Evolutionary conservation across 2,888 invertebrate genomes (phyloP), one percentile per base, ranked within the genome.

Genomic region (Corbicula japonica): DNA sequence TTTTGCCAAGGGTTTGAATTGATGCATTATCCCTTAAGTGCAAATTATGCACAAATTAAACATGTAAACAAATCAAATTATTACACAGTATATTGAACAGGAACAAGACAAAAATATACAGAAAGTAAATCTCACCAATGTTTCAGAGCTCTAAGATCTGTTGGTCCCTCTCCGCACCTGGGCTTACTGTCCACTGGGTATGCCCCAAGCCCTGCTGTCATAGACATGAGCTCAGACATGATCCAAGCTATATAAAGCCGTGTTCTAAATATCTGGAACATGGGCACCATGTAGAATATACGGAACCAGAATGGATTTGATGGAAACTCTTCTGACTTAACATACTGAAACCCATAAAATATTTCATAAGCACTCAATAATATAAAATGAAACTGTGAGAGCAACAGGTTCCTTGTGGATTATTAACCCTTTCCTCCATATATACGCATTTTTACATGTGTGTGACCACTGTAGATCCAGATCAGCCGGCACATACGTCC

Each of bases 181-280:
- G 97, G 95, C 68, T 95, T 95, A 0, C 96, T 95, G 35, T 95
- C 94, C 0, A 94, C 94, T 0, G 99, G 99, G 94, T 99, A 99
- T 0, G 97, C 97, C 1, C 99, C 99, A 18, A 99, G 94, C 0
- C 98, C 98, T 1, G 97, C 96, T 93, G 97, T 96, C 21, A 97
- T 97, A 91, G 98, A 98, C n/a, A 97, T 97, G 92, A 97, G 97
- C 94, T 99, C 98, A 0, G 98, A 97, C 68, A 99, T 93, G 0
- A 96, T 95, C 95, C 99, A 96, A 0, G 98, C 99, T 18, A 96
- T 95, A 92, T 98, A 99, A 85, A 99, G 96, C 65, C 99, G 95
- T 94, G 97, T 96, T 6, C 98, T 96, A 94, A 99, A 98, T 70
- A 96, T 96, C 60, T 97, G 95, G 93, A 98, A 99, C 76, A 97